phyloP scores from a whole-genome alignment of 2,888 invertebrate genomes.

The Hipparchia sbordonii region DNA sequence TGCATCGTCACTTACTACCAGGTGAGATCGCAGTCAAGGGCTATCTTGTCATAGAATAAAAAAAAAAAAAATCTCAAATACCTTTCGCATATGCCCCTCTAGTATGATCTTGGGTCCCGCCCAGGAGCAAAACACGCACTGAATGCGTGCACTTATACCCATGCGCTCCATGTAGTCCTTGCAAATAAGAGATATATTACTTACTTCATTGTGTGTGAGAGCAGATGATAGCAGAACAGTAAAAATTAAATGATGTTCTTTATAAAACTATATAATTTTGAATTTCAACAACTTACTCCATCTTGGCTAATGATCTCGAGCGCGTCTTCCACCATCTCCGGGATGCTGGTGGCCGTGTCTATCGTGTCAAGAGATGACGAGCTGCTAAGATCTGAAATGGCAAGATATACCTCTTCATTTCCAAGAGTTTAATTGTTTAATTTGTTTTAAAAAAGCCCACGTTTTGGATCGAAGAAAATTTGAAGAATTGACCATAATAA shows the following conservation, averaged over 20 bases:
- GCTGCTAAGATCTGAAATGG: slow-evolving; percentile 46
- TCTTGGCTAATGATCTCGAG: slow-evolving; percentile 72
- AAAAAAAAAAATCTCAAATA: slow-evolving; percentile 40
- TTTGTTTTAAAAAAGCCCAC: too few species aligned
- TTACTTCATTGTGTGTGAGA: neutral
- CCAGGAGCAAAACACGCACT: slow-evolving; percentile 69
- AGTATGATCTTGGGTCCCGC: slow-evolving; percentile 64
- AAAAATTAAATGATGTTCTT: too few species aligned
- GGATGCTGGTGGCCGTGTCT: slow-evolving; percentile 47
- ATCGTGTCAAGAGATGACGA: slow-evolving; percentile 48
- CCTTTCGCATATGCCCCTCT: slow-evolving; percentile 64
- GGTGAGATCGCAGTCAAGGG: too few species aligned
- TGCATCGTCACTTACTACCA: too few species aligned
- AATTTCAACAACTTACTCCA: slow-evolving; percentile 52
- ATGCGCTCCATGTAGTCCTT: slow-evolving; percentile 72
- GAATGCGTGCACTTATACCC: slow-evolving; percentile 58
- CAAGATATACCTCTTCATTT: neutral
- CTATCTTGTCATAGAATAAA: too few species aligned
- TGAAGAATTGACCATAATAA: too few species aligned
- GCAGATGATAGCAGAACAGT: neutral
- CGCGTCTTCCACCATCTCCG: slow-evolving; percentile 68
- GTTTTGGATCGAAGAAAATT: too few species aligned
- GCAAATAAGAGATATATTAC: slow-evolving; percentile 30
- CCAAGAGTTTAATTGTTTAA: neutral
- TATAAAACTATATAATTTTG: too few species aligned